Base-by-base conservation (phyloP, 2,797 vertebrate genomes). In the Gadopsis bispinosus region DNA sequence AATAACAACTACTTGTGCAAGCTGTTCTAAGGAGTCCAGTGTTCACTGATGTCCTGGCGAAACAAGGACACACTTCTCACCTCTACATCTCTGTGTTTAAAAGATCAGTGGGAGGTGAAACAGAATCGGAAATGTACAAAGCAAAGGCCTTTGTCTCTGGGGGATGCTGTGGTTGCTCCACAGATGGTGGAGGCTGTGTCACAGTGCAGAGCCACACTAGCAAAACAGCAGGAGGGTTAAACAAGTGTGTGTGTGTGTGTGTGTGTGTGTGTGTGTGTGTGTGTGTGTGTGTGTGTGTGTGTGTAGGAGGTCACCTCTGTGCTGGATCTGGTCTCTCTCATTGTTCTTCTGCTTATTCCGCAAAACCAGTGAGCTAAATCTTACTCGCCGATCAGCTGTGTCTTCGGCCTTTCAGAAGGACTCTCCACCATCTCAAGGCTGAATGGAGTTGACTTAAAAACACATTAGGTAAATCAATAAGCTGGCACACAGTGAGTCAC, bases 171-270 rank as follows among this genome's bases (percentile, higher is more conserved):
- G 7, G 39, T 35, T 48, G 64, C 80, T 71, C 68, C 81, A 89
- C 88, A 92, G 91, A 91, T 91, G 92, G 92, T 45, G 69, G 72
- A 72, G 79, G 76, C 75, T 7, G 39, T 17, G 70, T 41, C 60
- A 67, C 83, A 51, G 62, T 26, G 73, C 56, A 61, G 78, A 60
- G 78, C 61, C 80, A 86, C 81, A 75, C 89, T 53, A 55, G 53
- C 31, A 10, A 1, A 79, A 41, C 88, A 77, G 85, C 87, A 77
- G 90, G 89, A 61, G 70, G 54, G 51, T 79, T 79, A 75, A 83
- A 79, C 77, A 72, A 74, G 73, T 16, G 3, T 20, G 75, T 45
- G 53, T 73, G 55, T 45, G 59, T 64, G 66, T 54, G 59, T 64
- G 66, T 54, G 55, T 45, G 59, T 64, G 66, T 54, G 59, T 64